phyloP scores from a whole-genome alignment of 2,888 invertebrate genomes.

The Agrotis segetum region DNA sequence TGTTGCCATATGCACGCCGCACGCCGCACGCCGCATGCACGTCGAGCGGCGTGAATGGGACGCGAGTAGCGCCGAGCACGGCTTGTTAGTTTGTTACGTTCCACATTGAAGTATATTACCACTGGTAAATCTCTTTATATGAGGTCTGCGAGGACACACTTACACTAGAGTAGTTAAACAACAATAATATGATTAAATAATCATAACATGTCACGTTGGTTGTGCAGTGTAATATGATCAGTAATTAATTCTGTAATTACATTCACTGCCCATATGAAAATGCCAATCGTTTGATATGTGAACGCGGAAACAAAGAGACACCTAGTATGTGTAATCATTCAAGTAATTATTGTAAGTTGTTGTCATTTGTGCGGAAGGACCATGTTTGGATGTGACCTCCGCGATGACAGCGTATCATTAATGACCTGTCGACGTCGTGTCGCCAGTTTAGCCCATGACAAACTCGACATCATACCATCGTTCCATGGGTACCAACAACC shows the following conservation, averaged over 20 bases:
- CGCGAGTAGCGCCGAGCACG: background rate
- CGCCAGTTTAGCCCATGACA: background rate
- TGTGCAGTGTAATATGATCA: background rate
- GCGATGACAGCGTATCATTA: background rate
- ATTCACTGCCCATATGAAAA: background rate
- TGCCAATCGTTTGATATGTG: background rate
- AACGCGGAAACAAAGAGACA: conserved; percentile 29
- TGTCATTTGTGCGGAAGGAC: conserved; percentile 19
- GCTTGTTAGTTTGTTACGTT: background rate
- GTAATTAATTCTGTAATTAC: background rate
- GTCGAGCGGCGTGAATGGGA: conserved; percentile 65
- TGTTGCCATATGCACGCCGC: conserved; percentile 42
- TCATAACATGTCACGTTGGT: background rate
- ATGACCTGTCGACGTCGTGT: conserved; percentile 1
- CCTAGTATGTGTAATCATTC: background rate
- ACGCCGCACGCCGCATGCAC: conserved; percentile 12
- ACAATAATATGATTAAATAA: background rate
- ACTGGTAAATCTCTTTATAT: background rate
- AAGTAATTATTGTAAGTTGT: conserved; percentile 16
- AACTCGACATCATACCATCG: too few relatives aligned
- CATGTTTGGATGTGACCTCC: conserved; percentile 23
- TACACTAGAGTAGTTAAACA: background rate
- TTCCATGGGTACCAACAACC: too few relatives aligned
- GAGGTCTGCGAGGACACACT: too few relatives aligned
- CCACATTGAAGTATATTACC: background rate